A percentile compares a stretch with the other conserved stretches of the same genome.
These are phyloP conservation scores for Cantharis nigra DNA, from an alignment of 2,888 invertebrate genomes.

Conservation along the genomic window DNA sequence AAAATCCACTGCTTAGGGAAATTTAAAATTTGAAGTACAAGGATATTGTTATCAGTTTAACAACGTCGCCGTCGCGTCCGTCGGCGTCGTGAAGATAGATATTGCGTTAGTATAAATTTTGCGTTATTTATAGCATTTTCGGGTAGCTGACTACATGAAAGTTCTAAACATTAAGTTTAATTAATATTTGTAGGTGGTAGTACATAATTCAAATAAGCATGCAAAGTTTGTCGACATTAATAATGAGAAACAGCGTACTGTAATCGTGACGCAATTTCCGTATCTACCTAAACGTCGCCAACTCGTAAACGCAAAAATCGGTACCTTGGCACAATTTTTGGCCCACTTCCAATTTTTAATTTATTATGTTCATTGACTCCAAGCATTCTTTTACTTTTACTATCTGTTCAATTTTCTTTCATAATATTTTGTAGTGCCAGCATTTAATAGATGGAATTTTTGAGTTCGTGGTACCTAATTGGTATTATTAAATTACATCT, in stretches of 20 bases:
- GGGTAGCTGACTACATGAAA: neutral
- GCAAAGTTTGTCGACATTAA: constrained; percentile 14
- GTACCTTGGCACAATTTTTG: neutral
- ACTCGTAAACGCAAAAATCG: constrained; percentile 12
- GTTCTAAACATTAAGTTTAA: constrained; percentile 6
- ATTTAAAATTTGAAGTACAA: neutral
- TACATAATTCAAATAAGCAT: constrained; percentile 15
- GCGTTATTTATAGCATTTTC: neutral
- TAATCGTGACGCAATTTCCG: constrained; percentile 15
- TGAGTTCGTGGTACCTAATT: neutral
- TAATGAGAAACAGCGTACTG: constrained; percentile 5
- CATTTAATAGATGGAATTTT: neutral
- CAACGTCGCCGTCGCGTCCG: neutral
- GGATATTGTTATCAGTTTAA: neutral
- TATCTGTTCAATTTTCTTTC: neutral
- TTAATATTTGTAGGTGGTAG: constrained; percentile 11
- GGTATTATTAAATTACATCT: neutral
- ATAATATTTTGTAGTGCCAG: neutral
- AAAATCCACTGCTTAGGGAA: neutral
- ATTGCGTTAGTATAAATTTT: neutral
- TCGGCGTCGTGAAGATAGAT: neutral
- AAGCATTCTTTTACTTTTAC: neutral
- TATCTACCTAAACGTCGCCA: constrained; percentile 1
- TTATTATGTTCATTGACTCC: neutral
- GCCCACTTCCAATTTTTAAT: neutral